Evolutionary conservation across 2,888 invertebrate species (phyloP).

Genomic region (Noctua janthe): DNA sequence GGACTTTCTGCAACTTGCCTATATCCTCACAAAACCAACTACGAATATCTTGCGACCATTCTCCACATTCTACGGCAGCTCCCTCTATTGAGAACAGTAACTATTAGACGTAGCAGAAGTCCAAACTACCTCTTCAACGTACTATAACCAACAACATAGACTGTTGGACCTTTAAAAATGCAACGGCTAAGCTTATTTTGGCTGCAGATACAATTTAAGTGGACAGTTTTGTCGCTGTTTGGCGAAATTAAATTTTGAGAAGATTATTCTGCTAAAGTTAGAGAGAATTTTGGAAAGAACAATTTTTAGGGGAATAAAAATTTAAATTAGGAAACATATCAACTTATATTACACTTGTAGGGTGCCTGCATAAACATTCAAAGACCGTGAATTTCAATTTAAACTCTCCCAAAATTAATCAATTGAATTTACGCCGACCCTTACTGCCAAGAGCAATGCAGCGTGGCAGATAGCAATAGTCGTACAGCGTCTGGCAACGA

Average conservation of each 20-base stretch:
- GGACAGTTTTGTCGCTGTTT: background rate
- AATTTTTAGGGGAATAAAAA: background rate
- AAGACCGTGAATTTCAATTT: background rate
- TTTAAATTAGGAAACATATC: background rate
- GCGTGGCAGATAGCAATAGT: slow-evolving; percentile 54
- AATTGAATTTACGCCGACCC: background rate
- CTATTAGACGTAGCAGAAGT: slow-evolving; percentile 54
- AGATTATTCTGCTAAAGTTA: slow-evolving; percentile 14
- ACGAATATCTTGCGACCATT: slow-evolving; percentile 57
- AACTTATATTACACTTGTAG: background rate
- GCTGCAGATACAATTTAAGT: slow-evolving; percentile 25
- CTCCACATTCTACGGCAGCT: slow-evolving; percentile 52
- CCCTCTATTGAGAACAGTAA: slow-evolving; percentile 45
- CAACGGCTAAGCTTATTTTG: slow-evolving; percentile 40
- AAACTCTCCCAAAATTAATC: background rate
- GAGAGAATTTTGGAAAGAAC: background rate
- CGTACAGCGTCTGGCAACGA: slow-evolving; percentile 35
- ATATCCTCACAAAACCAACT: background rate
- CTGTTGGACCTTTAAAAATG: slow-evolving; percentile 49
- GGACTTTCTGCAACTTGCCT: slow-evolving; percentile 23
- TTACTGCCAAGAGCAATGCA: slow-evolving; percentile 12
- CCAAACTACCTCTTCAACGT: slow-evolving; percentile 31
- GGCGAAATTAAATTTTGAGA: slow-evolving; percentile 22
- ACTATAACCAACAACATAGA: slow-evolving; percentile 5
- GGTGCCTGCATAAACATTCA: too few relatives aligned